phyloP scores from a whole-genome alignment of 1,140 invertebrate species.

The Sycobia sp. region DNA sequence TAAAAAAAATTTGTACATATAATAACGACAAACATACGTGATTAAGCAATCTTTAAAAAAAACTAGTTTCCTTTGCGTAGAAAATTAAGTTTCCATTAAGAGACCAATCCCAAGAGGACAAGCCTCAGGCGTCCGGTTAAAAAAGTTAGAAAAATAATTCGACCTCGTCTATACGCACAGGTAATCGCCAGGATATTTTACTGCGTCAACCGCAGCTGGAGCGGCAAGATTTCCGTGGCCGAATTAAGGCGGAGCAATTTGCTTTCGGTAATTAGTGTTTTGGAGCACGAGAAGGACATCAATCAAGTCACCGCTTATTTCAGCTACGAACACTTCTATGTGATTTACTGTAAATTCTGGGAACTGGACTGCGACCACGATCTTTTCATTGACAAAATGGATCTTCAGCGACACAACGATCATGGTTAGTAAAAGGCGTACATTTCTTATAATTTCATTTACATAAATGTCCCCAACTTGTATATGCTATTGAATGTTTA shows the following conservation, averaged over 20 bases:
- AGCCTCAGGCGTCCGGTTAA: no score
- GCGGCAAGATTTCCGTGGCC: conserved; percentile 84
- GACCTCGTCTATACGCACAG: conserved; percentile 61
- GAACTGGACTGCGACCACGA: conserved; percentile 98
- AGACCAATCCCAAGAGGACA: no score
- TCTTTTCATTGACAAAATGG: conserved; percentile 92
- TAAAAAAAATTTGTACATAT: no score
- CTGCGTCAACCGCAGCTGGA: conserved; percentile 97
- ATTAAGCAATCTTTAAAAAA: no score
- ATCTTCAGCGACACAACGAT: conserved; percentile 93
- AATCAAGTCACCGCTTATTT: conserved; percentile 98
- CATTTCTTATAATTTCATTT: no score
- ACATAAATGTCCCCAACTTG: no score
- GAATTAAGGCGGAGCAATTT: conserved; percentile 94
- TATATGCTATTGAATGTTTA: no score
- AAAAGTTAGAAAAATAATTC: no score
- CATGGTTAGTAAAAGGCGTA: conserved; percentile 84
- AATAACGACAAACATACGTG: no score
- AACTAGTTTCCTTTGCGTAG: no score
- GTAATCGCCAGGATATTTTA: conserved; percentile 98
- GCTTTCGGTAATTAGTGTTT: conserved; percentile 73
- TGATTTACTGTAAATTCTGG: conserved; percentile 99
- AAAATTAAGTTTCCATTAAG: no score
- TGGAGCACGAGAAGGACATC: conserved; percentile 94
- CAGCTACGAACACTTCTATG: conserved; percentile 99